Conservation (phyloP, 2,797 vertebrate genomes). For the Coregonus suidteri region DNA sequence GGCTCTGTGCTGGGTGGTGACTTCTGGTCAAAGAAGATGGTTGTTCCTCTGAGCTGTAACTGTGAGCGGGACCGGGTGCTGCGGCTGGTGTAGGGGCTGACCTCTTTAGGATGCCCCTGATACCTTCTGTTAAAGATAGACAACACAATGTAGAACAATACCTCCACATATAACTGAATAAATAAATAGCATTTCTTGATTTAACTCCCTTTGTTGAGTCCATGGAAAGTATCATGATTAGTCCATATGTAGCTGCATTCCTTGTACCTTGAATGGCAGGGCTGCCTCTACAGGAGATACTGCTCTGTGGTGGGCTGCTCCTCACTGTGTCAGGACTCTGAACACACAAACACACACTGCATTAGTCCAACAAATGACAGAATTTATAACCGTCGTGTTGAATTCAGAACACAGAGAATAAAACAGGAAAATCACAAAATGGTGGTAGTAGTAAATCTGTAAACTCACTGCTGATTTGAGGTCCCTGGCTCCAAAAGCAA, state of each 20-base stretch:
- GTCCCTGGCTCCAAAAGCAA: conserved; percentile 47
- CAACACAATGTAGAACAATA: too few relatives aligned
- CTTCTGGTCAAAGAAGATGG: conserved; percentile 16
- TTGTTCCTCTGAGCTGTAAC: conserved; percentile 44
- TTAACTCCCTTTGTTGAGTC: background rate
- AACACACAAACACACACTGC: background rate
- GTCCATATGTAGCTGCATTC: background rate
- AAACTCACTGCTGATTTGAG: conserved; percentile 77
- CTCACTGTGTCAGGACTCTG: conserved; percentile 74
- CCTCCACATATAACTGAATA: too few relatives aligned
- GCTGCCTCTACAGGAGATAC: conserved; percentile 54
- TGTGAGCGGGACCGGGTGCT: conserved; percentile 7
- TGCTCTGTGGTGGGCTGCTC: conserved; percentile 55
- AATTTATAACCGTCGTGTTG: background rate
- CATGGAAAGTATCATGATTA: background rate
- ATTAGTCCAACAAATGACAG: background rate
- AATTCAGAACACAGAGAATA: background rate
- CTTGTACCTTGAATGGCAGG: conserved; percentile 69
- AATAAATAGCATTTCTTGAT: background rate
- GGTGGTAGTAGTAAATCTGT: background rate
- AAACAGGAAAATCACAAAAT: background rate
- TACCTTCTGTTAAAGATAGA: conserved; percentile 25
- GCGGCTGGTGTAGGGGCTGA: background rate
- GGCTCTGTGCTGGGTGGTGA: conserved; percentile 15
- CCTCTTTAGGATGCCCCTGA: conserved; percentile 66